These are phyloP conservation scores for Strigamia maritima DNA, from an alignment of 2,888 invertebrate species.

Conservation along the genomic window DNA sequence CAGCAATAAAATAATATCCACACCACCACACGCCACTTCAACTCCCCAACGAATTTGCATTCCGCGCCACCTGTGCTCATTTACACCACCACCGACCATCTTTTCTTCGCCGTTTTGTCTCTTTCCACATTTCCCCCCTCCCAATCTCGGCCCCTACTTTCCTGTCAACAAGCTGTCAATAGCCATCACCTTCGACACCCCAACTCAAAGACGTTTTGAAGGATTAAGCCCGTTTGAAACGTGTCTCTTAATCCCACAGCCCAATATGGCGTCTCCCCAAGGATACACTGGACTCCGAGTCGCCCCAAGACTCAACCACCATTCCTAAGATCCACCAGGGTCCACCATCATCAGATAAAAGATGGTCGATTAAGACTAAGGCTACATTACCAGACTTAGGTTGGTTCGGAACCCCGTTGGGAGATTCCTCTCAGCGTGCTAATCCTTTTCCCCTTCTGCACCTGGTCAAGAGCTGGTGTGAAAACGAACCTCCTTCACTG, in stretches of 20 bases:
- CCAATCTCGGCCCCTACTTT: neutral
- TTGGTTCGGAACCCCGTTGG: neutral
- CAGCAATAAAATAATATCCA: neutral
- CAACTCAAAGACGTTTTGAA: neutral
- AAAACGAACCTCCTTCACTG: neutral
- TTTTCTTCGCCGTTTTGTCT: slow-evolving; percentile 8
- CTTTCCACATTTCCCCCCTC: neutral
- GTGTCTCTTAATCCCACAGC: neutral
- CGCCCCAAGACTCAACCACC: too few species aligned
- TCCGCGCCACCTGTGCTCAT: neutral
- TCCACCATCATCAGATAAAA: too few species aligned
- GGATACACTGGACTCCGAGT: too few species aligned
- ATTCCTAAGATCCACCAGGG: too few species aligned
- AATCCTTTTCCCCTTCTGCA: neutral
- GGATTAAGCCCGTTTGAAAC: neutral
- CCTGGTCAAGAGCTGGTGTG: slow-evolving; percentile 4
- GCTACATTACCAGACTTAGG: neutral
- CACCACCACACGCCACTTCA: neutral
- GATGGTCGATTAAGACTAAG: neutral
- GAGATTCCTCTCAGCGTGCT: neutral
- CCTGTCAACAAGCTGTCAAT: slow-evolving; percentile 24
- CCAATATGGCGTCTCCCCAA: neutral
- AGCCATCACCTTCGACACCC: slow-evolving; percentile 13
- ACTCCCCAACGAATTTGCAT: neutral
- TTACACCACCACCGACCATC: neutral